Evolutionary conservation across 2,113 vertebrate genomes (phyloP).

Genomic region (Brachirus orientalis): DNA sequence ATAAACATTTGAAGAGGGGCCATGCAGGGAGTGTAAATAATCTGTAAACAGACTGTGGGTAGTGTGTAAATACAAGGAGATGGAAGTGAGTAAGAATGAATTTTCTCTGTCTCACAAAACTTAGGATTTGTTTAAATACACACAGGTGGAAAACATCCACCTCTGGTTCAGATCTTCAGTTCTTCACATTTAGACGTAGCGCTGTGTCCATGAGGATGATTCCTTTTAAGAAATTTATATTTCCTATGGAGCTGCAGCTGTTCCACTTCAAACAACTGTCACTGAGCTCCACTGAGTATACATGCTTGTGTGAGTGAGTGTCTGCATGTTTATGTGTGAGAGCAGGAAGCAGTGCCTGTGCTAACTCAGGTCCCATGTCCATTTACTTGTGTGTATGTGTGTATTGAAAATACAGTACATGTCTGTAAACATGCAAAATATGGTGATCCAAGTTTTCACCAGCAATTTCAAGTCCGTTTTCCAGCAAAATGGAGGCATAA

Average conservation of each 20-base stretch:
- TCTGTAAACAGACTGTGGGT: conserved; percentile 52
- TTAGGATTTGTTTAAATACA: neutral
- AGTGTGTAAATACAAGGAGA: conserved; percentile 51
- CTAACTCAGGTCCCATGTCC: neutral
- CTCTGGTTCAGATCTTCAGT: neutral
- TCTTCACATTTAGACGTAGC: conserved; percentile 8
- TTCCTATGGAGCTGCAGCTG: conserved; percentile 52
- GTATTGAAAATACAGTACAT: neutral
- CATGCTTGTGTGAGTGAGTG: conserved; percentile 23
- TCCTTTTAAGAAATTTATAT: neutral
- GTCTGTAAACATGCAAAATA: no score
- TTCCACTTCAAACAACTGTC: conserved; percentile 69
- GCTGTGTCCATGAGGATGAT: neutral
- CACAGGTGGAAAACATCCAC: conserved; percentile 3
- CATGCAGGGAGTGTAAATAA: conserved; percentile 48
- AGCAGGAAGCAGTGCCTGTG: conserved; percentile 9
- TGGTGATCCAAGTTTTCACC: neutral
- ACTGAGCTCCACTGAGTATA: conserved; percentile 30
- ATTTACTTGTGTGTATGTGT: neutral
- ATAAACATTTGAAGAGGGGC: conserved; percentile 68
- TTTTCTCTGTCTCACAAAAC: neutral
- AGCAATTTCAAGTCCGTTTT: neutral
- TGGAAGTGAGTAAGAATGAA: neutral
- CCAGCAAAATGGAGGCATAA: neutral
- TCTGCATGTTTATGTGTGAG: conserved; percentile 47